A percentile compares a stretch with the other conserved stretches of the same genome.
Evolutionary conservation across 2,797 vertebrate species (phyloP).

Genomic region (Schizopygopsis pylzovi): DNA sequence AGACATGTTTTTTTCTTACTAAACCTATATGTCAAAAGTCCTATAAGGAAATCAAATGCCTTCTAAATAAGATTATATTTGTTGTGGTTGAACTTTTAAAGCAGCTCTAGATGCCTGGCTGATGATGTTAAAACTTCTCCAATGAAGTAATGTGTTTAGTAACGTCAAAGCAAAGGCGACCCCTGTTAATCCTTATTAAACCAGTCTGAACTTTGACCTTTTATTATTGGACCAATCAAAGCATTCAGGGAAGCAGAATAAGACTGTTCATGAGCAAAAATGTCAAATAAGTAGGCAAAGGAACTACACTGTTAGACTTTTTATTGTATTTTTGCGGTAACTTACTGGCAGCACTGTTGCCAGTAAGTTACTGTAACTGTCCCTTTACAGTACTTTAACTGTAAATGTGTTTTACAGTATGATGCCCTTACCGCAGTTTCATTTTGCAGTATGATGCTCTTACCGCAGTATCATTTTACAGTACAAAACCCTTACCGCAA

Average conservation of each 20-base stretch:
- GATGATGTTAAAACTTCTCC: slow-evolving; percentile 33
- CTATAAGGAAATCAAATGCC: slow-evolving; percentile 27
- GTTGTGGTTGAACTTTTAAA: slow-evolving; percentile 34
- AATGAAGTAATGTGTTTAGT: slow-evolving; percentile 42
- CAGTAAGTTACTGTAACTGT: too few relatives aligned
- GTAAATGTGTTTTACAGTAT: too few relatives aligned
- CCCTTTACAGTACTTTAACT: too few relatives aligned
- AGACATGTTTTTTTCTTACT: background rate
- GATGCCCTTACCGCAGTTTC: too few relatives aligned
- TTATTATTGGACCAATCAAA: slow-evolving; percentile 54
- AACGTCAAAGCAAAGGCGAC: slow-evolving; percentile 45
- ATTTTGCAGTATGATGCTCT: too few relatives aligned
- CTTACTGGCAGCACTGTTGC: too few relatives aligned
- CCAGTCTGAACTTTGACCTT: slow-evolving; percentile 49
- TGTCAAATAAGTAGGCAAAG: background rate
- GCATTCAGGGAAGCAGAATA: background rate
- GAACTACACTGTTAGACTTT: too few relatives aligned
- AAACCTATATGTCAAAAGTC: slow-evolving; percentile 23
- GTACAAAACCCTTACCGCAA: too few relatives aligned
- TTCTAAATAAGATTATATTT: slow-evolving; percentile 31
- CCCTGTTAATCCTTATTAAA: slow-evolving; percentile 41
- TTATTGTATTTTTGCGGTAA: too few relatives aligned
- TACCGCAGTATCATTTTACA: too few relatives aligned
- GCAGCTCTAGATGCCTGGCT: slow-evolving; percentile 19
- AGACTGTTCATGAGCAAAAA: too few relatives aligned